Conservation (phyloP, 2,888 invertebrate species). For the Leptinotarsa tumamoca region DNA sequence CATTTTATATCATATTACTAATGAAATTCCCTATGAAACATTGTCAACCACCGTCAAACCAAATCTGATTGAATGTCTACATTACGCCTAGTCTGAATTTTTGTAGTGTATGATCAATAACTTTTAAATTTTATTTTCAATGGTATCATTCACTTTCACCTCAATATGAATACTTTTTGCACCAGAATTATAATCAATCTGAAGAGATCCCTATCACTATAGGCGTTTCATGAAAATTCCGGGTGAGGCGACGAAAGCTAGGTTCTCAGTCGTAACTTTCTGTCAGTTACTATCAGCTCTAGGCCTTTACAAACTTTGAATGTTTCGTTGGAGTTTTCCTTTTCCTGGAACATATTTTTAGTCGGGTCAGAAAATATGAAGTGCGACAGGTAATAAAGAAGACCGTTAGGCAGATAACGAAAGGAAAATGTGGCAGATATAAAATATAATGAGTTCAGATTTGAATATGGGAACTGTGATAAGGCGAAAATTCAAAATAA, state of each 20-base stretch:
- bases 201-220: slow-evolving; percentile 33
- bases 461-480: neutral
- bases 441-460: neutral
- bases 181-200: slow-evolving; percentile 38
- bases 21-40: too few species aligned
- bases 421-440: neutral
- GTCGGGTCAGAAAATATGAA: neutral
- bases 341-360: neutral
- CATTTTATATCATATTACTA: too few species aligned
- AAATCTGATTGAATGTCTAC: too few species aligned
- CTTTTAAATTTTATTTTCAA: neutral
- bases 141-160: neutral
- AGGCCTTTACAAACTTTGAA: slow-evolving; percentile 40
- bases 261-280: slow-evolving; percentile 44
- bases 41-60: too few species aligned
- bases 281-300: slow-evolving; percentile 43
- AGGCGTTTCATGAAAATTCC: slow-evolving; percentile 46
- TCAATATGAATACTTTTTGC: slow-evolving; percentile 25
- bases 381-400: neutral
- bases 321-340: neutral
- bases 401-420: neutral
- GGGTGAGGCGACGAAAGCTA: slow-evolving; percentile 33
- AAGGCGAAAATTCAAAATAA: too few species aligned
- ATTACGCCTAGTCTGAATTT: neutral
- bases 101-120: neutral